Conservation (phyloP, 2,888 invertebrate species). For the Serrognathus titanus region DNA sequence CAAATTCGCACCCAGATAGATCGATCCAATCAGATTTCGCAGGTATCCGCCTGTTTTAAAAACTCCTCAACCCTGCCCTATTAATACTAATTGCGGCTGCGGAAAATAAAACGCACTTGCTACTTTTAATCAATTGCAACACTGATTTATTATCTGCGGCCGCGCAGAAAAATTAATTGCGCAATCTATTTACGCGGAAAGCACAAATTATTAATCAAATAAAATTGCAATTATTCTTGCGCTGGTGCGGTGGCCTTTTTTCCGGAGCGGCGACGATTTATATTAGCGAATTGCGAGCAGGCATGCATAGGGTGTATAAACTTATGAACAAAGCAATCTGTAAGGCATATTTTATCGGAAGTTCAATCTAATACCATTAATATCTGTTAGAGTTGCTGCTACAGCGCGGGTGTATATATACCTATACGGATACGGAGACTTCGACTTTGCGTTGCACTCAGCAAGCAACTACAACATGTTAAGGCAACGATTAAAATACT, state of each 20-base stretch:
- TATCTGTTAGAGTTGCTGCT: conserved; percentile 24
- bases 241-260: background rate
- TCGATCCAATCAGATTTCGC: background rate
- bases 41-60: background rate
- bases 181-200: background rate
- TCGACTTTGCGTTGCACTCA: background rate
- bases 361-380: conserved; percentile 41
- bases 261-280: background rate
- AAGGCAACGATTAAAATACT: too few relatives aligned
- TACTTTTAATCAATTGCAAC: conserved; percentile 1
- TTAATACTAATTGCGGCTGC: conserved; percentile 1
- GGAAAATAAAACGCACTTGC: background rate
- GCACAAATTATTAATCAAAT: background rate
- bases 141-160: conserved; percentile 1
- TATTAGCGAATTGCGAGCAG: background rate
- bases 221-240: conserved; percentile 1
- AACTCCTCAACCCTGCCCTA: background rate
- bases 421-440: background rate
- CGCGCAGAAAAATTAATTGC: background rate
- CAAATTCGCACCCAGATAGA: too few relatives aligned
- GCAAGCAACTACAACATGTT: too few relatives aligned
- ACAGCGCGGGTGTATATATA: conserved; percentile 13
- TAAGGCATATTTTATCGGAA: conserved; percentile 26
- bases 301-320: background rate
- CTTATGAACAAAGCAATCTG: conserved; percentile 16